Conservation (phyloP, 2,797 vertebrate species). For the Premnoplex brunnescens region DNA sequence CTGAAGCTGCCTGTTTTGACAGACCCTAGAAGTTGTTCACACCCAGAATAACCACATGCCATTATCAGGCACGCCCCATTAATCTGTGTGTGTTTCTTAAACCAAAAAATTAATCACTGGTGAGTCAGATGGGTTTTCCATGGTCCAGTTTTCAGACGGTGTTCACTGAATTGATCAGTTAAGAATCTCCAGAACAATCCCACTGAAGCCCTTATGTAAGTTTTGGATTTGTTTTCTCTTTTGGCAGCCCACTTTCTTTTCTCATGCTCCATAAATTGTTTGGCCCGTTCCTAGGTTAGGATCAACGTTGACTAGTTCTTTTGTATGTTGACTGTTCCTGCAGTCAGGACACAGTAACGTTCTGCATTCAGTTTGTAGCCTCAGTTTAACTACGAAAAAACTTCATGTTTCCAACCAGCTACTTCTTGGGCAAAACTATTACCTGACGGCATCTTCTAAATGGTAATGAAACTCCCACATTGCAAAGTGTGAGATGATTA, state of each 20-base stretch:
- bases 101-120: neutral
- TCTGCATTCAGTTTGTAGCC: neutral
- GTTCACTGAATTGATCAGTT: neutral
- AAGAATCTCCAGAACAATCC: neutral
- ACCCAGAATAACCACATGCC: slow-evolving; percentile 34
- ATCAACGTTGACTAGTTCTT: neutral
- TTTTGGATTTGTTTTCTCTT: neutral
- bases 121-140: neutral
- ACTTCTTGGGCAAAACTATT: neutral
- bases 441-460: neutral
- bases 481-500: neutral
- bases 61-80: neutral
- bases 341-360: neutral
- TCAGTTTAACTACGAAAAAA: neutral
- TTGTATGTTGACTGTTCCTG: neutral
- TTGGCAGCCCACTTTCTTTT: neutral
- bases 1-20: neutral
- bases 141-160: neutral
- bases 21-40: neutral
- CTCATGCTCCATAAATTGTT: neutral
- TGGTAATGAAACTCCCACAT: neutral
- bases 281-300: neutral
- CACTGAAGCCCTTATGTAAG: neutral
- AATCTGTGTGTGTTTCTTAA: neutral
- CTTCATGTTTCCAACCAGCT: neutral